A percentile compares a stretch with the other conserved stretches of the same genome.
Conservation (phyloP, 2,888 invertebrate genomes). For the Slavum lentiscoides region DNA sequence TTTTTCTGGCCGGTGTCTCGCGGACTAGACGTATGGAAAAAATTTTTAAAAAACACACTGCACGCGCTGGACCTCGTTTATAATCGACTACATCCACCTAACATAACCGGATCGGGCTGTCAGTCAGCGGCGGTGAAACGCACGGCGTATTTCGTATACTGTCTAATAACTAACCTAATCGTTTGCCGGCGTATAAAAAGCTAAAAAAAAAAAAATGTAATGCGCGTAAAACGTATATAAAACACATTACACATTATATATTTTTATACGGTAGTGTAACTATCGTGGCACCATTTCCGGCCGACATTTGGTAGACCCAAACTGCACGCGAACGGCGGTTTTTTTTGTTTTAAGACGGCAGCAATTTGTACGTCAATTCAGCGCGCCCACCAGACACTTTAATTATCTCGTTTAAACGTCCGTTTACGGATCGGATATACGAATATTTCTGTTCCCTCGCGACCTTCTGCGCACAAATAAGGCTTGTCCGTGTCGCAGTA, state of each 20-base stretch:
- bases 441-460: background rate
- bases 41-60: background rate
- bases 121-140: conserved; percentile 27
- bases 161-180: conserved; percentile 6
- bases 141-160: background rate
- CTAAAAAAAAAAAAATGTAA: background rate
- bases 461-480: background rate
- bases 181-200: background rate
- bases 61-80: background rate
- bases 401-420: conserved; percentile 41
- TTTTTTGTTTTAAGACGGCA: conserved; percentile 26
- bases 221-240: background rate
- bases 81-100: conserved; percentile 44
- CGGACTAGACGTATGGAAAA: background rate
- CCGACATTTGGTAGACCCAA: conserved; percentile 52
- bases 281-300: conserved; percentile 44
- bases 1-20: background rate
- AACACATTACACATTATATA: background rate
- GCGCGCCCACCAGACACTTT: conserved; percentile 57
- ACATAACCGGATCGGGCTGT: conserved; percentile 43
- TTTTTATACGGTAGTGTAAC: background rate
- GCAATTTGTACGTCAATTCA: conserved; percentile 40
- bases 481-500: too few relatives aligned
- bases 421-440: conserved; percentile 31
- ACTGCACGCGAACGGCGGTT: background rate